Conservation (phyloP, 2,797 vertebrate genomes). For the Gallinago nigripennis region DNA sequence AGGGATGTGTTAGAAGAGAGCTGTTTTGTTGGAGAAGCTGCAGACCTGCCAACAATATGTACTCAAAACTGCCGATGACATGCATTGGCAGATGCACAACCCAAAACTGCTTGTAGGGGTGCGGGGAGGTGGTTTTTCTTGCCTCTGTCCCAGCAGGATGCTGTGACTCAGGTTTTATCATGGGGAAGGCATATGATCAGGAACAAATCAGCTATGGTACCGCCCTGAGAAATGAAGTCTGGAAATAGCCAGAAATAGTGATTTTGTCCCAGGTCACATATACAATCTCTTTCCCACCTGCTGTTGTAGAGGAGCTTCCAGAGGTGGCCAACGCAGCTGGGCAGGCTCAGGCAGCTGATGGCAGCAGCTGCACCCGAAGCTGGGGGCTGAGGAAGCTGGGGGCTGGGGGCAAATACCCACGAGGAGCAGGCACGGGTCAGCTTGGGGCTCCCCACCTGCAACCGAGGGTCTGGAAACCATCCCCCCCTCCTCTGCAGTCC, state of each 20-base stretch:
- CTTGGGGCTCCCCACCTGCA: not conserved
- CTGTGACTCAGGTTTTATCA: fast-evolving
- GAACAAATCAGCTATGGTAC: not conserved
- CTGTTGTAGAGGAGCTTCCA: not conserved
- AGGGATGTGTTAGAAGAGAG: not conserved
- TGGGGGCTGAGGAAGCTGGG: too few species aligned
- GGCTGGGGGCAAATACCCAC: not conserved
- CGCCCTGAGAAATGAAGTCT: not conserved
- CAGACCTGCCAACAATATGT: not conserved
- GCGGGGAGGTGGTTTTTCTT: not conserved
- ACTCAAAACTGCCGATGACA: fast-evolving
- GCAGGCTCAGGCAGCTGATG: fast-evolving
- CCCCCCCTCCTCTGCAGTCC: fast-evolving
- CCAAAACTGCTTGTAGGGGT: not conserved
- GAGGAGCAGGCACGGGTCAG: not conserved
- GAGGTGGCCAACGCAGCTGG: not conserved
- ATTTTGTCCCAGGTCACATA: not conserved
- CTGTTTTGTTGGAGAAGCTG: not conserved
- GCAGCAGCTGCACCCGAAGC: fast-evolving
- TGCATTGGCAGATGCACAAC: not conserved
- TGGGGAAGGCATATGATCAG: not conserved
- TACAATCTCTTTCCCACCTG: not conserved
- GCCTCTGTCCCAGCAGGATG: fast-evolving
- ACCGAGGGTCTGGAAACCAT: not conserved
- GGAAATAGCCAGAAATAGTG: not conserved